Conservation (phyloP, 2,113 vertebrate genomes). For the Phyllostomus discolor region DNA sequence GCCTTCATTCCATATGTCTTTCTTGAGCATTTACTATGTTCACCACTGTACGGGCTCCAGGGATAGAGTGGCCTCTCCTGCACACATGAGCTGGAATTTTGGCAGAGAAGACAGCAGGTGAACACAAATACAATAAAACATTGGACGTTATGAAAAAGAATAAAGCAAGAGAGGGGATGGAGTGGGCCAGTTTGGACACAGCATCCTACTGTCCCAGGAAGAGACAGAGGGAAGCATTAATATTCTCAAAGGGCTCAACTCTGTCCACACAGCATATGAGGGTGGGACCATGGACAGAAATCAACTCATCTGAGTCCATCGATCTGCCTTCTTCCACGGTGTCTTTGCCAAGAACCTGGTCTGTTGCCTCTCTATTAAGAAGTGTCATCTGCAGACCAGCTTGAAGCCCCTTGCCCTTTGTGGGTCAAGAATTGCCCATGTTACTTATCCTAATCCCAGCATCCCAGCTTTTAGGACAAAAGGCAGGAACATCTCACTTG, state of each 20-base stretch:
- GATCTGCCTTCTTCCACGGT: not conserved
- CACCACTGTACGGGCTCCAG: not conserved
- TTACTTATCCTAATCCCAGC: too few species aligned
- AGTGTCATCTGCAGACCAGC: not conserved
- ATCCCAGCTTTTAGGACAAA: not conserved
- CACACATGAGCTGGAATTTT: not conserved
- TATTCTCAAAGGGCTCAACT: not conserved
- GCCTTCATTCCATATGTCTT: not conserved
- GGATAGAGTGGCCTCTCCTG: not conserved
- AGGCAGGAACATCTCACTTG: not conserved
- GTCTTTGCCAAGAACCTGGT: not conserved
- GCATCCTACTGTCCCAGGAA: not conserved
- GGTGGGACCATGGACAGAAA: not conserved
- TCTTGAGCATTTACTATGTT: not conserved
- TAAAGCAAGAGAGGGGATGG: not conserved
- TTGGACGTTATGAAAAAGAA: not conserved
- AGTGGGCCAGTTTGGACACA: not conserved
- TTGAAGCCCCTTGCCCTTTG: not conserved
- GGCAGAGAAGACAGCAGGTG: not conserved
- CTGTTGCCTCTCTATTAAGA: not conserved
- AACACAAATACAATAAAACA: not conserved
- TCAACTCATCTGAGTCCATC: rapidly evolving
- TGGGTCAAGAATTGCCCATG: not conserved
- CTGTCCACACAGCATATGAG: not conserved
- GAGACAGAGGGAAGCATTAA: not conserved